Base-by-base conservation (phyloP, 2,797 vertebrate species). In the Melanotaenia trifasciata region DNA sequence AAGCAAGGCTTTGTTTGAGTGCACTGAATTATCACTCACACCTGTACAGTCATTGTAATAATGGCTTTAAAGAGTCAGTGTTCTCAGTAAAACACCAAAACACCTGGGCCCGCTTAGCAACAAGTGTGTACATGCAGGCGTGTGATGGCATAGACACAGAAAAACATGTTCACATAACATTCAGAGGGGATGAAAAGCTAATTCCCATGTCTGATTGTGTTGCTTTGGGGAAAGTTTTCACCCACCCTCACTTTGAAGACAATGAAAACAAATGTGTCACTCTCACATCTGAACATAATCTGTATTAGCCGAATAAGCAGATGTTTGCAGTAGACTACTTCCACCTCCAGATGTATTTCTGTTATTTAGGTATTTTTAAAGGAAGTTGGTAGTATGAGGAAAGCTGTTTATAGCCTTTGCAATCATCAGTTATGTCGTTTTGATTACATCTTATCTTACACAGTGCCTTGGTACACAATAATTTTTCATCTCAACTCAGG, bases 31-130 rank as follows among this genome's bases (percentile, higher is more conserved):
- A 89, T 84, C 70, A 59, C 67, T 86, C 84, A 83, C 86, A 90
- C 85, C 86, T 89, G 89, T 58, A 78, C 71, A 72, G 72, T 77
- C 79, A 65, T 76, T 76, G 87, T 84, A 78, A 90, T 89, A 85
- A 63, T 36, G 58, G 67, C 56, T 85, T 72, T 74, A 72, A 84
- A 87, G 72, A 57, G 38, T 67, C 76, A 83, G 78, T 65, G 58
- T 85, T 85, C 81, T 81, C 81, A 73, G 79, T 76, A 82, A 91
- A 90, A 83, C 68, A 58, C 61, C 72, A 74, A 83, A 76, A 86
- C 89, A 91, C 90, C 89, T 91, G 92, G 87, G 80, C 75, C 77
- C 71, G 79, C 81, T 89, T 80, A 80, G 80, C 76, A 79, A 86
- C 74, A 3, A 62, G 83, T 75, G 66, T 45, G 26, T 68, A 61